A percentile compares a stretch with the other conserved stretches of the same genome.
Evolutionary conservation across 2,888 invertebrate genomes (phyloP).

Genomic region (Carterocephalus palaemon): DNA sequence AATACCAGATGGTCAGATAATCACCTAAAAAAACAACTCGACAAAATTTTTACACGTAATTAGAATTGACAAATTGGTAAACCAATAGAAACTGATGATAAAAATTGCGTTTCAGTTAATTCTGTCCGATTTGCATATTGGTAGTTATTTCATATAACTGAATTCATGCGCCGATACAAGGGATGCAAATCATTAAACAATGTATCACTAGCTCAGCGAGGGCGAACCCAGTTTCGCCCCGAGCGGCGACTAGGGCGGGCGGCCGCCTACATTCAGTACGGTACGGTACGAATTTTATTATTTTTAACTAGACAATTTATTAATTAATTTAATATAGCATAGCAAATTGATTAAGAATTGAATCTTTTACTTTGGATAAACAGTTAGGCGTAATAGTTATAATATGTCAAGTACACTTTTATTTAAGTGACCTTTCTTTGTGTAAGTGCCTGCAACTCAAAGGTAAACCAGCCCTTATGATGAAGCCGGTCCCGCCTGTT

Average conservation of each 20-base stretch:
- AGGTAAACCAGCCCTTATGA: conserved; percentile 20
- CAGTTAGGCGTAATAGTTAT: too few relatives aligned
- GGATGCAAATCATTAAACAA: conserved; percentile 19
- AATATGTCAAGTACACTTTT: conserved; percentile 18
- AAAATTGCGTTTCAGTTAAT: too few relatives aligned
- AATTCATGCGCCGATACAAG: conserved; percentile 15
- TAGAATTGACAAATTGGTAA: too few relatives aligned
- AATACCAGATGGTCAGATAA: too few relatives aligned
- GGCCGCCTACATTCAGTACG: conserved; percentile 21
- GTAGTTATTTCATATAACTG: too few relatives aligned
- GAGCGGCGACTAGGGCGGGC: conserved; percentile 44
- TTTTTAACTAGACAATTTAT: conserved; percentile 5
- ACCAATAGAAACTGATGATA: too few relatives aligned
- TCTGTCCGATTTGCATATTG: too few relatives aligned
- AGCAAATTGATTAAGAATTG: conserved; percentile 1
- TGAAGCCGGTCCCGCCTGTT: conserved; percentile 22
- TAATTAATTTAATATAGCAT: neutral
- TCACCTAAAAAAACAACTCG: too few relatives aligned
- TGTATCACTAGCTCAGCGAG: conserved; percentile 14
- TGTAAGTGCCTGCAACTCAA: conserved; percentile 26
- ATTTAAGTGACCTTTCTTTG: conserved; percentile 45
- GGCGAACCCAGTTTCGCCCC: conserved; percentile 37
- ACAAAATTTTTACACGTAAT: too few relatives aligned
- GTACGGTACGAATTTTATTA: conserved; percentile 3
- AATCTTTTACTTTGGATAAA: too few relatives aligned